A percentile compares a stretch with the other conserved stretches of the same genome.
Evolutionary conservation across 2,113 vertebrate species (phyloP).

Genomic region (Heterochromis multidens): DNA sequence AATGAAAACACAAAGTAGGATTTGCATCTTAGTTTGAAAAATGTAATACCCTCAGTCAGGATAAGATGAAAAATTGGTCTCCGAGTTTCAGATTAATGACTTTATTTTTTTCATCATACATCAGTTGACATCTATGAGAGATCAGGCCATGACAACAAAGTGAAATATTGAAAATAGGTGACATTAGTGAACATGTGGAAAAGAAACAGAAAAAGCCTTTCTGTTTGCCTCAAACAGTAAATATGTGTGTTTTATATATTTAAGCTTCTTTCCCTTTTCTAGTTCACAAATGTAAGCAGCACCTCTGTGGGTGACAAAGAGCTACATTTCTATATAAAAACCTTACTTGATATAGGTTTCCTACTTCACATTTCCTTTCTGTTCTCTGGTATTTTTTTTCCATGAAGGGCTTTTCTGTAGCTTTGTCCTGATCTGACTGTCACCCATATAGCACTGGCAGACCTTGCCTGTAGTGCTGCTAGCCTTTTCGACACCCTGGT

Average conservation of each 20-base stretch:
- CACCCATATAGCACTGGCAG: slow-evolving; percentile 10
- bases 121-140: no score
- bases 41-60: no score
- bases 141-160: background rate
- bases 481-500: slow-evolving; percentile 33
- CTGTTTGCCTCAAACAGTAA: background rate
- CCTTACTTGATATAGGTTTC: background rate
- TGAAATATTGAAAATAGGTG: background rate
- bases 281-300: background rate
- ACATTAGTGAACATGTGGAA: background rate
- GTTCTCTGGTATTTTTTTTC: background rate
- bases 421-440: slow-evolving; percentile 28
- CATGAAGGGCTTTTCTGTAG: background rate
- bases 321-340: background rate
- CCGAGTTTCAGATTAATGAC: no score
- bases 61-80: no score
- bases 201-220: background rate
- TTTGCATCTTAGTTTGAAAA: background rate
- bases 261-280: background rate
- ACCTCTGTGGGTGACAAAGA: background rate
- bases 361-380: background rate
- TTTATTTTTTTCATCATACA: no score
- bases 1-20: background rate
- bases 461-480: slow-evolving; percentile 53
- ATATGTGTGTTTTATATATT: background rate